Percentiles rank a stretch among this genome's conserved stretches.
phyloP scores from a whole-genome alignment of 2,797 vertebrate genomes.

The Anguilla anguilla region DNA sequence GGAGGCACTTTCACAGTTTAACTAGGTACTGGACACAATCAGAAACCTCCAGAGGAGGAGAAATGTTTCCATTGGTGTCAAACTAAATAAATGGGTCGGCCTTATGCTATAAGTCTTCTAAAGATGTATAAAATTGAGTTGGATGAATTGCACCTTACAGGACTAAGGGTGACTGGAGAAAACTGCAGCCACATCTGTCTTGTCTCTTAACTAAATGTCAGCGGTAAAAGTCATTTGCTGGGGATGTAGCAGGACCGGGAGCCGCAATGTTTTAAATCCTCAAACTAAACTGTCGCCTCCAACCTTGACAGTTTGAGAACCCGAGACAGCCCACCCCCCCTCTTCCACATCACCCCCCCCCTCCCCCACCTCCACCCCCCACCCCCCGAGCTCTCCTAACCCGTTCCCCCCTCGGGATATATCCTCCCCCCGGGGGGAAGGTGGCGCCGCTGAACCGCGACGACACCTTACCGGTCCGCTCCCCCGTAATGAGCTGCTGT shows the following conservation, averaged over 20 bases:
- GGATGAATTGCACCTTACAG: conserved; percentile 64
- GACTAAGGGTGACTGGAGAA: conserved; percentile 72
- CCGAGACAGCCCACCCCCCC: conserved; percentile 56
- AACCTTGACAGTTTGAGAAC: conserved; percentile 72
- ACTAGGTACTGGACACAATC: conserved; percentile 28
- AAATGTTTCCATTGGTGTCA: conserved; percentile 59
- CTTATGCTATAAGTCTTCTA: conserved; percentile 56
- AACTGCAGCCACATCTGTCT: conserved; percentile 76
- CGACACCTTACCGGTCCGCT: conserved; percentile 71
- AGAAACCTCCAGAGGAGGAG: conserved; percentile 21
- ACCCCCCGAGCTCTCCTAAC: conserved; percentile 39
- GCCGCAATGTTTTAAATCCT: conserved; percentile 68
- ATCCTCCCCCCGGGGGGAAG: conserved; percentile 16
- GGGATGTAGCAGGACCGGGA: conserved; percentile 51
- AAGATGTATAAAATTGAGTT: conserved; percentile 59
- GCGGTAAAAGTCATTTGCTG: conserved; percentile 55
- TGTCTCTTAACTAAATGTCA: conserved; percentile 74
- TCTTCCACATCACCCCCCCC: conserved; percentile 22
- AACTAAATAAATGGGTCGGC: conserved; percentile 51
- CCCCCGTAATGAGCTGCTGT: conserved; percentile 84
- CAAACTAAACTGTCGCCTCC: conserved; percentile 73
- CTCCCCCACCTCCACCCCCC: conserved; percentile 56
- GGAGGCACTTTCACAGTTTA: conserved; percentile 18
- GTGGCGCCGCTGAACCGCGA: conserved; percentile 69
- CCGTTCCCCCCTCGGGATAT: conserved; percentile 28